Evolutionary conservation across 2,888 invertebrate genomes (phyloP).

Genomic region (Meta bourneti): DNA sequence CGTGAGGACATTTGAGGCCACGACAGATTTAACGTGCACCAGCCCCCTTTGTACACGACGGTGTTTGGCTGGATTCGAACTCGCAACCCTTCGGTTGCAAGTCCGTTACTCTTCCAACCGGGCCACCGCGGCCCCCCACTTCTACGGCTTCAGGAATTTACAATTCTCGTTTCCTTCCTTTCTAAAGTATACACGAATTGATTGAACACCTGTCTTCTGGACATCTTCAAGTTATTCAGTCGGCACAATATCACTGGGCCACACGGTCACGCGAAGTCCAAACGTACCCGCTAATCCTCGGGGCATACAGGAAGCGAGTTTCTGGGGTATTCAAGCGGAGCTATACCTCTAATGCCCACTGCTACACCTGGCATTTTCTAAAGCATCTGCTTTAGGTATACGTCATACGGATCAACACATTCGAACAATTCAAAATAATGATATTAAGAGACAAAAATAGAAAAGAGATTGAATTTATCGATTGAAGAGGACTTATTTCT

Average conservation of each 20-base stretch:
- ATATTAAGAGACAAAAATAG: too few species aligned
- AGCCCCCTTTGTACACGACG: too few species aligned
- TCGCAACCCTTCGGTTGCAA: too few species aligned
- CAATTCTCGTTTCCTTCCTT: not conserved
- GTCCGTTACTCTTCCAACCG: too few species aligned
- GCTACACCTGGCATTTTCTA: not conserved
- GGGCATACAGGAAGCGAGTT: not conserved
- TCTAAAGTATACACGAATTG: not conserved
- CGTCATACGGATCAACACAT: too few species aligned
- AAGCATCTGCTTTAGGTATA: not conserved
- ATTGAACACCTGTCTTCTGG: not conserved
- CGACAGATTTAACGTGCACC: too few species aligned
- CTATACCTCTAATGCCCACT: not conserved
- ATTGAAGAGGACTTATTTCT: too few species aligned
- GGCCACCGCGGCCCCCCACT: too few species aligned
- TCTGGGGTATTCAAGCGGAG: not conserved
- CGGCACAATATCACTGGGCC: not conserved
- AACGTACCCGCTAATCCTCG: not conserved
- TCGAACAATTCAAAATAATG: too few species aligned
- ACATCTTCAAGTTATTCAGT: not conserved
- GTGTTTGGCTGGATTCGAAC: too few species aligned
- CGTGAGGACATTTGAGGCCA: too few species aligned
- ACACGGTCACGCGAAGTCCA: not conserved
- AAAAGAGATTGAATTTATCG: too few species aligned
- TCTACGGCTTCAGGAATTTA: not conserved